Evolutionary conservation across 2,888 invertebrate genomes (phyloP), one percentile per base, ranked within the genome.

Genomic region (Rhagium mordax): DNA sequence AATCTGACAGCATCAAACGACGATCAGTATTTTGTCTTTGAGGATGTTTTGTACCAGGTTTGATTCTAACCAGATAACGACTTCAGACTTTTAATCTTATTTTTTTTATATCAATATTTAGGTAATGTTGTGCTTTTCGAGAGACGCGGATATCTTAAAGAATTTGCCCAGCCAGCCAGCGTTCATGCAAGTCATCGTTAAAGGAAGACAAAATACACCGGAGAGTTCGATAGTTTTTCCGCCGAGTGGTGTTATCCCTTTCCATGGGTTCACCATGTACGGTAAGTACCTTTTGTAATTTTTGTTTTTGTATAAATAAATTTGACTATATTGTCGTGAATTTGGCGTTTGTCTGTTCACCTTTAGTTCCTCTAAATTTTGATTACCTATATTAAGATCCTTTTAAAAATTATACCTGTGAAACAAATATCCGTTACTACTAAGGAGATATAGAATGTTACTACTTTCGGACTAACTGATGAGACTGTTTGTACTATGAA

Each of bases 181-280:
- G 7, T 94, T 95, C 0, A 92, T 95, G 78, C 92, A 93, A 72
- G 94, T 94, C 0, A 91, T 93, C 47, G 89, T 96, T 33, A 93
- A 95, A 84, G 94, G 95, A 15, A 93, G 92, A 83, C 91, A 92
- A 78, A 89, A 91, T 0, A 89, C 91, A 0, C 88, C 92, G 4
- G 94, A 94, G 81, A 93, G 91, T 83, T 90, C 93, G 18, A 93
- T 95, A 18, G 92, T 93, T 51, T 97, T 96, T 85, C 98, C 98
- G 6, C 98, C 98, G 0, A 96, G 95, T 85, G 98, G 98, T 0
- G 93, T 98, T 47, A 97, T 98, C 79, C 98, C 98, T 0, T 98
- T 98, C 87, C 98, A 98, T 86, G 98, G 98, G 0, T 98, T 98
- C 87, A 95, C 98, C 18, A 98, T 98, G 98, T 98, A 97, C 87